These are phyloP conservation scores for Acomys russatus DNA, from an alignment of 2,797 vertebrate species.

Conservation along the genomic window DNA sequence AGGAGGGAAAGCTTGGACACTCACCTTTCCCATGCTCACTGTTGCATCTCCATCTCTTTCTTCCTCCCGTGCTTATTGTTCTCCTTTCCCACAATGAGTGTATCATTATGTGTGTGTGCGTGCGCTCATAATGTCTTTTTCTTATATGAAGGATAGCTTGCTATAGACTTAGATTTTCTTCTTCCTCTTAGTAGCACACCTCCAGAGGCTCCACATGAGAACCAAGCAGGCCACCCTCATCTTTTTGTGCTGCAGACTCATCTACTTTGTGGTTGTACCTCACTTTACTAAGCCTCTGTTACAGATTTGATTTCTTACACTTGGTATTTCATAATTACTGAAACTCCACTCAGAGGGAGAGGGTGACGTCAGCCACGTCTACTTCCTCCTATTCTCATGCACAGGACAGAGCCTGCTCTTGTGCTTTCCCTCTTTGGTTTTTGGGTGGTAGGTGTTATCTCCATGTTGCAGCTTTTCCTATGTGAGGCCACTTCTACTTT, in stretches of 20 bases:
- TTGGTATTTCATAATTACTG: conserved; percentile 4
- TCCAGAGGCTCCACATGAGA: background rate
- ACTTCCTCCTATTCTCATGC: background rate
- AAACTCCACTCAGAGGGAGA: background rate
- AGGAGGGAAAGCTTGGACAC: background rate
- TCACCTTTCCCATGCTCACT: background rate
- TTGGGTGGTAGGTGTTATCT: background rate
- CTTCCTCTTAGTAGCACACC: background rate
- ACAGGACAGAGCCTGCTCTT: background rate
- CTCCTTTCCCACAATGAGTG: background rate
- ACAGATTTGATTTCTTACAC: background rate
- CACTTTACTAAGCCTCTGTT: background rate
- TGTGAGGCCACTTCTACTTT: conserved; percentile 2
- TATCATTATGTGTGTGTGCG: background rate
- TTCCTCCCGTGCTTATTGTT: background rate
- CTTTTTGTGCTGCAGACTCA: background rate
- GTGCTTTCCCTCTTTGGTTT: background rate
- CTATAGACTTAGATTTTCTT: background rate
- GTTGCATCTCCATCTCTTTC: background rate
- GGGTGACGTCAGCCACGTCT: background rate
- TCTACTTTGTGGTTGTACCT: background rate
- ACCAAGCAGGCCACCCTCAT: background rate
- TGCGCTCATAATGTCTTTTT: background rate
- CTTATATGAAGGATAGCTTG: background rate
- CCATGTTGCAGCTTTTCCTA: background rate